Evolutionary conservation across 2,113 vertebrate species (phyloP).

Genomic region (Lampris incognitus): DNA sequence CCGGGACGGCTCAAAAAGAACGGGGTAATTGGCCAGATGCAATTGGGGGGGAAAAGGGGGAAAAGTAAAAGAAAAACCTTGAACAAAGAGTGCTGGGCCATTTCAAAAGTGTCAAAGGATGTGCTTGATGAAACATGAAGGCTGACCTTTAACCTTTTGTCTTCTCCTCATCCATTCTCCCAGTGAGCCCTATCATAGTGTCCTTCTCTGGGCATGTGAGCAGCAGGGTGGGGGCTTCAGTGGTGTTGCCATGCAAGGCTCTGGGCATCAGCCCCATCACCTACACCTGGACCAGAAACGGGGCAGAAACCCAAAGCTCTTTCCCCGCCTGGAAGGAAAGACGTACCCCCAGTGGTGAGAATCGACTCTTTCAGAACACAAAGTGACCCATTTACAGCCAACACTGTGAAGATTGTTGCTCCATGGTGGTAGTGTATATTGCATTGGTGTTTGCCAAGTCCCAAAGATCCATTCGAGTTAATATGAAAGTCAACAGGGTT

Average conservation of each 20-base stretch:
- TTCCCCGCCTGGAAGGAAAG: slow-evolving; percentile 34
- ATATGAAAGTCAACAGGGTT: no score
- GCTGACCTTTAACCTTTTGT: not conserved
- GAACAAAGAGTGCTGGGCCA: not conserved
- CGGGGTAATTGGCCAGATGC: no score
- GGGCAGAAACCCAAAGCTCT: slow-evolving; percentile 17
- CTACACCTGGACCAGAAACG: slow-evolving; percentile 74
- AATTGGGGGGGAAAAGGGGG: no score
- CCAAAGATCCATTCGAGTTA: no score
- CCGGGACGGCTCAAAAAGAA: no score
- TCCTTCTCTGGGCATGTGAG: slow-evolving; percentile 59
- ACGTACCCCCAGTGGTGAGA: slow-evolving; percentile 65
- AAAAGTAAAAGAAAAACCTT: no score
- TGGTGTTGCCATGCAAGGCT: slow-evolving; percentile 75
- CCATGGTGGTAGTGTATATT: no score
- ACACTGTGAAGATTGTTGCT: no score
- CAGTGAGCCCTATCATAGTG: slow-evolving; percentile 82
- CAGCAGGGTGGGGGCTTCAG: slow-evolving; percentile 60
- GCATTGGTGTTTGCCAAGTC: no score
- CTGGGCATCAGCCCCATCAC: slow-evolving; percentile 77
- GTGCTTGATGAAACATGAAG: not conserved
- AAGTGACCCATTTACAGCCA: not conserved
- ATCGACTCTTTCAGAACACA: not conserved
- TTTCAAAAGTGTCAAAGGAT: not conserved
- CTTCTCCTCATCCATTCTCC: not conserved